A percentile compares a stretch with the other conserved stretches of the same genome.
phyloP scores from a whole-genome alignment of 2,888 invertebrate genomes.

The Megamerina dolium region DNA sequence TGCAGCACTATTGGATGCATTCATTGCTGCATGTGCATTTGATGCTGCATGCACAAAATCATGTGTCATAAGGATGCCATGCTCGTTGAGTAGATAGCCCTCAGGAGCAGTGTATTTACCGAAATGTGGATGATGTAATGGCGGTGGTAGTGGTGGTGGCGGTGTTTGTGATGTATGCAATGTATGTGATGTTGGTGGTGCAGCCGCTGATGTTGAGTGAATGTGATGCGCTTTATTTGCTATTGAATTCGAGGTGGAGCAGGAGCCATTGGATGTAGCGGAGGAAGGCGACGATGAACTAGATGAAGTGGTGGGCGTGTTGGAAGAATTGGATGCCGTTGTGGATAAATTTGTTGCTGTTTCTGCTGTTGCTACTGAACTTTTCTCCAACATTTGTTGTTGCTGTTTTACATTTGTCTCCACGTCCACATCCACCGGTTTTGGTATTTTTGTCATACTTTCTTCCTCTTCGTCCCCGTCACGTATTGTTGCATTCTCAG shows the following conservation, averaged over 20 bases:
- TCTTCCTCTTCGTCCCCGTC: background rate
- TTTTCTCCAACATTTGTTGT: conserved; percentile 16
- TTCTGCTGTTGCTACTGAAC: conserved; percentile 4
- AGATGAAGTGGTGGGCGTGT: background rate
- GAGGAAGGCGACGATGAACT: conserved; percentile 5
- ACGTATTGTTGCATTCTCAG: background rate
- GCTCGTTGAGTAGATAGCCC: conserved; percentile 39
- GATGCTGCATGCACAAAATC: conserved; percentile 32
- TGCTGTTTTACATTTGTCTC: conserved; percentile 37
- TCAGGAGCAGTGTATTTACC: conserved; percentile 31
- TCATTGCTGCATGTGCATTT: conserved; percentile 21
- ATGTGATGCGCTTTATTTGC: conserved; percentile 8
- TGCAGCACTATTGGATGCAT: conserved; percentile 25
- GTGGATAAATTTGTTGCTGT: conserved; percentile 9
- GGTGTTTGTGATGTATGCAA: conserved; percentile 18
- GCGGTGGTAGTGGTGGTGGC: conserved; percentile 10
- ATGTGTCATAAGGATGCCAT: conserved; percentile 40
- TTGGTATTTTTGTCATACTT: conserved; percentile 20
- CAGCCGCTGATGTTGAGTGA: conserved; percentile 1
- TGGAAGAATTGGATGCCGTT: conserved; percentile 5
- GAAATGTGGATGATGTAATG: conserved; percentile 26
- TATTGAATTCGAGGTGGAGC: conserved; percentile 1
- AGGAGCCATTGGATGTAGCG: background rate
- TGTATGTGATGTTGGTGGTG: conserved; percentile 12
- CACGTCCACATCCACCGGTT: conserved; percentile 40